Evolutionary conservation across 2,113 vertebrate genomes (phyloP), one percentile per base, ranked within the genome.

Genomic region (Onychorhynchus coronatus): DNA sequence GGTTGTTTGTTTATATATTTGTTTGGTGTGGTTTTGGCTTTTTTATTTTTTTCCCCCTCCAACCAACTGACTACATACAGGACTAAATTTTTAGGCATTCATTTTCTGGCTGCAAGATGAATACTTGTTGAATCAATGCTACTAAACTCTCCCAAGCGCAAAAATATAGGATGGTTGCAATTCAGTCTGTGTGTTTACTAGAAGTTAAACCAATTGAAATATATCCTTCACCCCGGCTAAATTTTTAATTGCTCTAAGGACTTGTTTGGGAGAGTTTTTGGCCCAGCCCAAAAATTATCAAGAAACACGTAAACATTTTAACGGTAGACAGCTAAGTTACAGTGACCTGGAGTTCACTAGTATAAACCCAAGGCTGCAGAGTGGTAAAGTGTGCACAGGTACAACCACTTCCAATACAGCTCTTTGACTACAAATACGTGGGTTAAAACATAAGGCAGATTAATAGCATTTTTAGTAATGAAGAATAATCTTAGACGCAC

Each of bases 1-100:
- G 0, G 4, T 66, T 56, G 4, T 62, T 66, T 61, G 1, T n/a
- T 56, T 33, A 5, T 55, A 86, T 31, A 7, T 35, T 68, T 42
- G 25, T 8, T 37, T 11, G 1, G 4, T 49, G 13, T 41, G 4
- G 8, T 65, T 86, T 79, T 80, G 14, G 35, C 65, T 76, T 46
- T 9, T 9, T 13, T 3, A 24, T 37, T 50, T 33, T 24, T 11
- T n/a, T 9, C 1, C 13, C 17, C 15, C 27, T 1, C 17, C 28
- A 56, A 15, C 4, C 16, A 70, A 7, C 12, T 49, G 25, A 17
- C 13, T n/a, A 41, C 10, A 46, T 27, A 31, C 1, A 50, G 11
- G 10, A 42, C 28, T 88, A 71, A 62, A 71, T 63, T 39, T 86
- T 24, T 47, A 87, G 13, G 12, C 65, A 52, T 55, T 83, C 0